Evolutionary conservation across 2,113 vertebrate species (phyloP), one percentile per base, ranked within the genome.

Genomic region (Galbula dea): DNA sequence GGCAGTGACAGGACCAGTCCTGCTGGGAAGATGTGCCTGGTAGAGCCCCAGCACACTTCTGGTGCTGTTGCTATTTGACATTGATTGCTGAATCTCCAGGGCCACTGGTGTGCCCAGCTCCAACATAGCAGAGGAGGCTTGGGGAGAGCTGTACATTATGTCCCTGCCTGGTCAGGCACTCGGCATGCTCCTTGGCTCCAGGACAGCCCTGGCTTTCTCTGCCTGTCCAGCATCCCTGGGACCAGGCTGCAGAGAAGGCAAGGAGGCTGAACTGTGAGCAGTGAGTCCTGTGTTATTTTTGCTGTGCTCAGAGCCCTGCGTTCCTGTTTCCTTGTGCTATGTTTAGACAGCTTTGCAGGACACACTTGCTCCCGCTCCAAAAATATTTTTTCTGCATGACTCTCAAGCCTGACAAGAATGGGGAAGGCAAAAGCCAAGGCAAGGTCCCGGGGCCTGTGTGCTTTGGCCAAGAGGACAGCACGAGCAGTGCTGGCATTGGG

Each of bases 331-430:
- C 86, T 36, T 67, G 71, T 49, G 52, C 84, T 96, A 80, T 96
- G 79, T 95, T 97, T 97, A 96, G 94, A 93, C 65, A 63, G 55
- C 84, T 93, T 86, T 59, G 55, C 90, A 91, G 88, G 73, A 95
- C 84, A 32, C 14, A 0, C 29, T 95, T 86, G 80, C 54, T 96
- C 41, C 62, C 2, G 0, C 73, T 95, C 92, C 96, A 95, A 91
- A 92, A 66, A 10, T 79, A 59, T 82, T 85, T 93, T 88, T 89
- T 39, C 85, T 91, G 88, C 88, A 62, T 6, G 7, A 29, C 51
- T 94, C 86, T 86, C 75, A 69, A 86, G 78, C 27, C 43, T 78
- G 77, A 85, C 68, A 59, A 69, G 72, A 67, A 57, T 72, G 21
- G 78, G n/a, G 61, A 52, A 66, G 65, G 87, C 7, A 14, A 54